phyloP scores from a whole-genome alignment of 2,113 vertebrate genomes.

The Pelecanoides urinatrix region DNA sequence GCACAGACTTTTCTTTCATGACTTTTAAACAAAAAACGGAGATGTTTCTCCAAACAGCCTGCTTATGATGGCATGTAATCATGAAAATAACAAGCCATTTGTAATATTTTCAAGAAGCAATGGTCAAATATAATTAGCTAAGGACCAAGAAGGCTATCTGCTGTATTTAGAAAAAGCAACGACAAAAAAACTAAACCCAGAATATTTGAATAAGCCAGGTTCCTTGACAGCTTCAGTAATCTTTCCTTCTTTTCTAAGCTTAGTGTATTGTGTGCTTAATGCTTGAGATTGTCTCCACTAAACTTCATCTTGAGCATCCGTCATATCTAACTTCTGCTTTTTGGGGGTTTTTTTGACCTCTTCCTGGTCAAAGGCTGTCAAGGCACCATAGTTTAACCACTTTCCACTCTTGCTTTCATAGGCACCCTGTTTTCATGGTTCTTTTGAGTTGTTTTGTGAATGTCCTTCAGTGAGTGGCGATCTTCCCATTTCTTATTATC shows the following conservation, averaged over 20 bases:
- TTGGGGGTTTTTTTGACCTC: background rate
- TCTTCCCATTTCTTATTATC: background rate
- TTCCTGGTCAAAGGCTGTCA: background rate
- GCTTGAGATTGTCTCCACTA: background rate
- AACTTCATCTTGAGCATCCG: conserved; percentile 15
- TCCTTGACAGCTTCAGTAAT: background rate
- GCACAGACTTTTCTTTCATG: background rate
- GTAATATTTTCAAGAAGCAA: background rate
- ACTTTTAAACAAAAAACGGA: background rate
- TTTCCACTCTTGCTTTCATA: background rate
- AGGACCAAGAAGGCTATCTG: background rate
- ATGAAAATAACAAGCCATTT: background rate
- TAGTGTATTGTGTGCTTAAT: background rate
- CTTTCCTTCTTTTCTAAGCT: background rate
- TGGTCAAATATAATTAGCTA: background rate
- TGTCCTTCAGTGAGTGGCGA: background rate
- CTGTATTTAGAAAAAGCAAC: background rate
- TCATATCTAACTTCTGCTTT: background rate
- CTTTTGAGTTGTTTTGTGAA: background rate
- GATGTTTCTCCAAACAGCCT: background rate
- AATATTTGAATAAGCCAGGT: background rate
- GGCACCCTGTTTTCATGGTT: background rate
- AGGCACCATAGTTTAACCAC: background rate
- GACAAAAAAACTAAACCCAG: background rate
- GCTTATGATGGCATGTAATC: background rate